Evolutionary conservation across 2,888 invertebrate genomes (phyloP), one percentile per base, ranked within the genome.

Genomic region (Minunthozetes semirufus): DNA sequence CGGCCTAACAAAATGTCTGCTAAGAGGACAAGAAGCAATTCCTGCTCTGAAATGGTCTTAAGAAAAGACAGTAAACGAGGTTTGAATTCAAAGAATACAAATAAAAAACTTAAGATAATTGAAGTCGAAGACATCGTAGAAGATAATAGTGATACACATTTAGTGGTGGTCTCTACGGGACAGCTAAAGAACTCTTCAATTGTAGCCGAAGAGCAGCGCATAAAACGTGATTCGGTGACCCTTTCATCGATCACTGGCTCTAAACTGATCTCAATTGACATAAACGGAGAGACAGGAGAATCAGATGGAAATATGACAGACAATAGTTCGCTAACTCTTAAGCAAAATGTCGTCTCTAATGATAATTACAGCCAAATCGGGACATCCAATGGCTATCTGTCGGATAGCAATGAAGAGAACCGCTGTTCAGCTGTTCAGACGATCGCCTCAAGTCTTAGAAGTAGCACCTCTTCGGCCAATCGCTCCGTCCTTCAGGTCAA

Each of bases 171-270:
- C 8, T 42, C 42, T 6, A 33, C 42, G 8, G 11, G 13, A 33
- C 11, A 42, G 42, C 13, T 42, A 1, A 13, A 13, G 42, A 13
- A n/a, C n/a, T n/a, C n/a, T n/a, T n/a, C 8, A 4, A 13, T 13
- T 42, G 42, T 9, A 42, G 42, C 8, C 8, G 42, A 42, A 42
- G 42, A 42, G 13, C 42, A 42, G 42, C 42, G 42, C 5, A 9
- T 13, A 42, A 42, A 13, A 42, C 42, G 8, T 42, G 42, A 27
- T 27, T 29, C 29, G 4, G 61, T 61, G 33, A 61, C 61, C 27
- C 29, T 68, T 1, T 68, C 68, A 33, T 38, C 68, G 15, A 68
- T 68, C 22, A 68, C 42, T 42, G 68, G 68, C 19, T 15, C n/a
- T 22, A 68, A 46, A 42, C 38, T 68, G 22, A 13, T 3, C 15